Evolutionary conservation across 2,888 invertebrate species (phyloP).

Genomic region (Meliscaeva auricollis): DNA sequence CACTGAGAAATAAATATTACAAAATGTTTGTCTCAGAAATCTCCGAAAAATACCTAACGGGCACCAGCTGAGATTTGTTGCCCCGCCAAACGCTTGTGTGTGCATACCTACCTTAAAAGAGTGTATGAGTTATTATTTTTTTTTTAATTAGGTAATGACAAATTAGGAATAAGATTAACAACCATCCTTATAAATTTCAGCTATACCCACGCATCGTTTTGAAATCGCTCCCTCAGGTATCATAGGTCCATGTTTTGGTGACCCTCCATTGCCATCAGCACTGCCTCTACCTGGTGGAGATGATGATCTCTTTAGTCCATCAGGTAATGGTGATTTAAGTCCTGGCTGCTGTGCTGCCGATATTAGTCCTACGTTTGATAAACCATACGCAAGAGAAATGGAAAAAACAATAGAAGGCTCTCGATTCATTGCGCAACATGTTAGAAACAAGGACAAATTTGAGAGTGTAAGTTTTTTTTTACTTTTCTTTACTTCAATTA

Average conservation of each 20-base stretch:
- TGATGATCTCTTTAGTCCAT: slow-evolving; percentile 93
- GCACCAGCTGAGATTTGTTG: no score
- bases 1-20: no score
- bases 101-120: no score
- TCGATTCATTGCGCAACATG: slow-evolving; percentile 97
- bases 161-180: neutral
- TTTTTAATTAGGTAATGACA: no score
- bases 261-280: slow-evolving; percentile 88
- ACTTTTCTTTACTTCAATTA: no score
- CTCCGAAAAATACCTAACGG: no score
- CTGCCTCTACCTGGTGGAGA: slow-evolving; percentile 91
- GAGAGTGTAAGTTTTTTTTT: slow-evolving; percentile 91
- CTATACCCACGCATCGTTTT: slow-evolving; percentile 85
- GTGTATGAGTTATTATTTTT: no score
- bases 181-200: slow-evolving; percentile 78
- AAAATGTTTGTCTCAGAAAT: no score
- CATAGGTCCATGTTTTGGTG: slow-evolving; percentile 88
- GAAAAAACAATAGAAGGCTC: slow-evolving; percentile 97
- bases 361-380: slow-evolving; percentile 92
- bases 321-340: slow-evolving; percentile 85
- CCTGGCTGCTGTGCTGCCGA: slow-evolving; percentile 86
- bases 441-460: slow-evolving; percentile 97
- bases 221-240: slow-evolving; percentile 89
- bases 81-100: no score
- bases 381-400: slow-evolving; percentile 92